A percentile compares a stretch with the other conserved stretches of the same genome.
These are phyloP conservation scores for Leptoteleia sp. DNA, from an alignment of 1,140 invertebrate genomes.

Conservation along the genomic window DNA sequence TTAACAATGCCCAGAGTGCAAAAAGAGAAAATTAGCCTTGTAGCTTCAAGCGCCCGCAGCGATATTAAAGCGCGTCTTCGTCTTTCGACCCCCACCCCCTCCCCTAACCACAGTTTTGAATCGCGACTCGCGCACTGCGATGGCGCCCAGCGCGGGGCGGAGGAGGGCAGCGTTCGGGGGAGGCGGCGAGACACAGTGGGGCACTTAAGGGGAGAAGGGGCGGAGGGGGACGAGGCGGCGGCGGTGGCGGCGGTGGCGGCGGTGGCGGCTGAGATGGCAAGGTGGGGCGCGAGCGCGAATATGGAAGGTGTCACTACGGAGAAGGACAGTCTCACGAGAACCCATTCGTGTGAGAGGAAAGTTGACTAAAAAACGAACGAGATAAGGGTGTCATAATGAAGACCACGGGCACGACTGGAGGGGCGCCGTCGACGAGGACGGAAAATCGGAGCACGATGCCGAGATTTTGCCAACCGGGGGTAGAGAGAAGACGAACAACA, in stretches of 20 bases:
- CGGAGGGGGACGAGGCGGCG: constrained; percentile 25
- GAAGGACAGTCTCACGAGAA: constrained; percentile 40
- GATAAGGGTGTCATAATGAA: constrained; percentile 75
- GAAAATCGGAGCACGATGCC: constrained; percentile 30
- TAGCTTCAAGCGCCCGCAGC: constrained; percentile 40
- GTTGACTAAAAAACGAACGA: constrained; percentile 53
- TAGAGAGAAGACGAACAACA: constrained; percentile 8
- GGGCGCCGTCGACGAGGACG: constrained; percentile 9
- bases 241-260: constrained; percentile 1
- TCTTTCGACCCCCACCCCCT: constrained; percentile 69
- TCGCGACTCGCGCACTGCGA: constrained; percentile 70
- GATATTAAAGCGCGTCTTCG: constrained; percentile 70
- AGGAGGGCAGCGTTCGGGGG: constrained; percentile 12
- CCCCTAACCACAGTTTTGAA: constrained; percentile 75
- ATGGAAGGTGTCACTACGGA: constrained; percentile 53
- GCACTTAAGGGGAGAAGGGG: constrained; percentile 24
- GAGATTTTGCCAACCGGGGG: constrained; percentile 24
- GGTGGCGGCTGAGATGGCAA: constrained; percentile 1
- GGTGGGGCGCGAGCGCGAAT: constrained; percentile 40
- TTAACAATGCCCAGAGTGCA: constrained; percentile 33
- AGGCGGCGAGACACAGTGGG: constrained; percentile 14
- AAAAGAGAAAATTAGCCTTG: constrained; percentile 60
- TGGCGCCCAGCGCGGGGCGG: constrained; percentile 40
- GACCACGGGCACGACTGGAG: constrained; percentile 50
- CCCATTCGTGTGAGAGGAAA: constrained; percentile 64